Conservation (phyloP, 2,888 invertebrate species). For the Patella caerulea region DNA sequence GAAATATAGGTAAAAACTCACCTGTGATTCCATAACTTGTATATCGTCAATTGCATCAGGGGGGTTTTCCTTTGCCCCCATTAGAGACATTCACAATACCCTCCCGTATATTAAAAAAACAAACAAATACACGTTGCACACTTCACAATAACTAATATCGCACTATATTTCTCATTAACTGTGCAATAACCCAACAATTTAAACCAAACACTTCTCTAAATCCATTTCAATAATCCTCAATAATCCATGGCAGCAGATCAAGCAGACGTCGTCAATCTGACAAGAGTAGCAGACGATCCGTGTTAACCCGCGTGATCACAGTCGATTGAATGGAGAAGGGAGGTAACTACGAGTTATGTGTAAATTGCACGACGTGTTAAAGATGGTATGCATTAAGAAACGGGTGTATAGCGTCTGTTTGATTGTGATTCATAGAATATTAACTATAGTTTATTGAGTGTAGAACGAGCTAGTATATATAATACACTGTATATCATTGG, state of each 20-base stretch:
- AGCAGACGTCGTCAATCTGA: neutral
- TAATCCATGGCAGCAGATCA: neutral
- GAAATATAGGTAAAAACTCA: conserved; percentile 25
- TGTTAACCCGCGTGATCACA: neutral
- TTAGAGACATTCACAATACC: conserved; percentile 8
- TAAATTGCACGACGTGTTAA: neutral
- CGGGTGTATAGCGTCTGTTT: too few relatives aligned
- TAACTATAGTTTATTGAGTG: neutral
- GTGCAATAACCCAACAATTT: too few relatives aligned
- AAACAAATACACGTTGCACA: too few relatives aligned
- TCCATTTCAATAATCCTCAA: conserved; percentile 4
- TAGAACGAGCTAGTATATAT: too few relatives aligned
- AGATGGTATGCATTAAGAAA: too few relatives aligned
- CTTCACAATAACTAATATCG: too few relatives aligned
- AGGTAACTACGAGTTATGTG: neutral
- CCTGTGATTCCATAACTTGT: conserved; percentile 48
- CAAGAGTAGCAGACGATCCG: conserved; percentile 4
- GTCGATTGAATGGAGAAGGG: neutral
- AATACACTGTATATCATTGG: too few relatives aligned
- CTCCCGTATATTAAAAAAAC: too few relatives aligned
- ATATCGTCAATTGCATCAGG: conserved; percentile 49
- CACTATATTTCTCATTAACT: too few relatives aligned
- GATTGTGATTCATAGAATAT: neutral
- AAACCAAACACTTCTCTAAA: too few relatives aligned
- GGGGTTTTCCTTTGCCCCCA: conserved; percentile 46